Conservation (phyloP, 2,113 vertebrate genomes). For the Cyprichromis sp. region DNA sequence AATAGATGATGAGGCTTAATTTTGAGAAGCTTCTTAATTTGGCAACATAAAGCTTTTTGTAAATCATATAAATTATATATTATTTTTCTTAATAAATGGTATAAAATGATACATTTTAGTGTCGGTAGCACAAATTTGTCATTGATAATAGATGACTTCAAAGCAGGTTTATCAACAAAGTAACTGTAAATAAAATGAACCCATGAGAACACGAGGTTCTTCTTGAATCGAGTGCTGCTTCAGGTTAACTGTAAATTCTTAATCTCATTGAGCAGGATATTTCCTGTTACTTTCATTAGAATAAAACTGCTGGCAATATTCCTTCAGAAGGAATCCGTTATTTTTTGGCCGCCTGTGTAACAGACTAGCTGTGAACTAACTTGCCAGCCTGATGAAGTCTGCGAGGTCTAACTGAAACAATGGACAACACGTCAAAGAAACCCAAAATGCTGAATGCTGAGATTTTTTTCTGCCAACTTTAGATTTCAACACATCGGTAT, state of each 20-base stretch:
- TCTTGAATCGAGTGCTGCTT: rapidly evolving
- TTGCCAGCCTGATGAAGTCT: background rate
- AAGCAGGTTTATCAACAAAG: background rate
- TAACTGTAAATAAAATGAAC: background rate
- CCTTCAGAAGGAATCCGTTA: background rate
- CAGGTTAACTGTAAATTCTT: background rate
- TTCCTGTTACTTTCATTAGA: background rate
- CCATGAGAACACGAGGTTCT: background rate
- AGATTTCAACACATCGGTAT: background rate
- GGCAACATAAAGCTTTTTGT: background rate
- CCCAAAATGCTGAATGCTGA: background rate
- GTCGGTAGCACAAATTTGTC: rapidly evolving
- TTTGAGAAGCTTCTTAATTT: background rate
- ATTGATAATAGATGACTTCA: background rate
- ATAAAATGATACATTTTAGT: background rate
- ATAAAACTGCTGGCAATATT: background rate
- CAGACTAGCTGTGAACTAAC: background rate
- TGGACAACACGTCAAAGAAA: background rate
- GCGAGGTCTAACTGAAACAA: background rate
- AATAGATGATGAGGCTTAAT: background rate
- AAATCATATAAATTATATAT: background rate
- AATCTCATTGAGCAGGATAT: background rate
- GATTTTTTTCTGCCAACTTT: background rate
- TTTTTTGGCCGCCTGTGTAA: background rate
- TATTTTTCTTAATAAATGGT: background rate